Evolutionary conservation across 2,113 vertebrate species (phyloP).

Genomic region (Ameiurus melas): DNA sequence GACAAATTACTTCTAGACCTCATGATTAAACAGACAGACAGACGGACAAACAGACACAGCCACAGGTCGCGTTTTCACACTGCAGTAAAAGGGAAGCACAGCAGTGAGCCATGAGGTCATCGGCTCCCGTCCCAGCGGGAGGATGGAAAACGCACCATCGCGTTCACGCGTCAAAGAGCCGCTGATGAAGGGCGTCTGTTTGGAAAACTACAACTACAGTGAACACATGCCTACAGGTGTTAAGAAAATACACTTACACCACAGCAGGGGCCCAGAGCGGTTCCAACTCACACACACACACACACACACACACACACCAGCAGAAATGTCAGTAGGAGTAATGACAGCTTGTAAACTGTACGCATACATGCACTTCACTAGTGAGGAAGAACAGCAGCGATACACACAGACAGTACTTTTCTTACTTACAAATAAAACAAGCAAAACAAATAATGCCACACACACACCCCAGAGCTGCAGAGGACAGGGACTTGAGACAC

Average conservation of each 20-base stretch:
- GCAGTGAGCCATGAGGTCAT: slow-evolving; percentile 27
- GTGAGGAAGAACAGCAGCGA: background rate
- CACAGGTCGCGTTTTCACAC: background rate
- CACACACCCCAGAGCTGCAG: background rate
- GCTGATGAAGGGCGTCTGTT: slow-evolving; percentile 9
- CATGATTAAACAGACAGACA: background rate
- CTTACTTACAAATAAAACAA: background rate
- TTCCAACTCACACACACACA: background rate
- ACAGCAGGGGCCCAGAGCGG: background rate
- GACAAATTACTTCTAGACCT: background rate
- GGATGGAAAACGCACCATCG: slow-evolving; percentile 8
- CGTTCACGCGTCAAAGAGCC: slow-evolving; percentile 21
- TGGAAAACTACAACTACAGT: background rate
- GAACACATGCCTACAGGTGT: background rate
- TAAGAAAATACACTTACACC: background rate
- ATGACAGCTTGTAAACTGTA: background rate
- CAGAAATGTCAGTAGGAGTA: background rate
- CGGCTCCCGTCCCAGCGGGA: slow-evolving; percentile 15
- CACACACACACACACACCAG: background rate
- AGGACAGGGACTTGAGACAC: background rate
- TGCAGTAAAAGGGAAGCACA: slow-evolving; percentile 8
- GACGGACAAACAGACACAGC: background rate
- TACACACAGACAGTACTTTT: background rate
- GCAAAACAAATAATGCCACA: background rate
- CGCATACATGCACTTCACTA: background rate